Evolutionary conservation across 2,113 vertebrate genomes (phyloP), one percentile per base, ranked within the genome.

Genomic region (Hucho hucho): DNA sequence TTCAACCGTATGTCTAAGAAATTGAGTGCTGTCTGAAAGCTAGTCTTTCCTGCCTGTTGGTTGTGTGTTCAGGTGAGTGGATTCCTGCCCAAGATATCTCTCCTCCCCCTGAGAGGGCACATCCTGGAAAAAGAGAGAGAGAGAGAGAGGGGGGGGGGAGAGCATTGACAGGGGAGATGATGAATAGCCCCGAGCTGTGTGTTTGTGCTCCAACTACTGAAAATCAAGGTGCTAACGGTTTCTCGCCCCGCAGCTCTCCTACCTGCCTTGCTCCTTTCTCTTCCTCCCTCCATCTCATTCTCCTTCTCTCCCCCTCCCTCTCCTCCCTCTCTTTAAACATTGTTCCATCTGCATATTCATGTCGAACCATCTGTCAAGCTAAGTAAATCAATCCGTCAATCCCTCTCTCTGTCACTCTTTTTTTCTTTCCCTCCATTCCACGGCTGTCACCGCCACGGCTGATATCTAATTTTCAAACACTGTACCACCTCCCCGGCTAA

Each of bases 181-280:
- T 84, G 79, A 91, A 89, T 81, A 78, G 85, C 87, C 87, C 80
- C 77, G 80, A 84, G 87, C 84, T 84, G 73, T 83, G 74, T 86
- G 79, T 82, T 81, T 77, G 72, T 75, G 77, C 77, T 77, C 61
- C 64, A 47, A 56, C 68, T 64, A 70, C 74, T 76, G 68, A 80
- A 83, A 87, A 87, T 85, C 84, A 88, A 82, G 78, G 77, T 49
- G 66, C 74, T 72, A 49, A 80, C 80, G 61, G 28, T 74, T 72
- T 72, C 66, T 68, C 74, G 47, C 58, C 78, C 69, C 47, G 18
- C 22, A 4, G 3, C 32, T 68, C 47, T 13, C 22, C 32, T 18
- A 58, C 37, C 47, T 47, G 32, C 74, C 59, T 29, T 72, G 26
- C 80, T 81, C 75, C 71, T 79, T 63, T 37, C 43, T 49, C 49